Percentiles rank a stretch among this genome's conserved stretches.
Evolutionary conservation across 2,797 vertebrate genomes (phyloP).

Genomic region (Spinibarbus caldwelli): DNA sequence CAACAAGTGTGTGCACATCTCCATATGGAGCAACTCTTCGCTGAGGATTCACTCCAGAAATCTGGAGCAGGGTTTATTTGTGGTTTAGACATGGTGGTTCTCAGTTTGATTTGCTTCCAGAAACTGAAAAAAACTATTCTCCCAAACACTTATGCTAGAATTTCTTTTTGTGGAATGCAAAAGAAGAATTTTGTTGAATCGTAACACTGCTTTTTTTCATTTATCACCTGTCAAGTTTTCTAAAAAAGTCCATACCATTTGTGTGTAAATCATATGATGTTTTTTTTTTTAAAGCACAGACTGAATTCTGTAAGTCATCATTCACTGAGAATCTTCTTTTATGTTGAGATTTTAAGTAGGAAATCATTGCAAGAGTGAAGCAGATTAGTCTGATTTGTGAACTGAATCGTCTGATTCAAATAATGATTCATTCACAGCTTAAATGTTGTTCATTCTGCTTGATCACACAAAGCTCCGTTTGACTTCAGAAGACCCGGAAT

Average conservation of each 20-base stretch:
- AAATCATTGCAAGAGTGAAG: not conserved
- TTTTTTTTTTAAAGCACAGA: no score
- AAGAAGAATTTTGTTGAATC: not conserved
- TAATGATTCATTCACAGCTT: not conserved
- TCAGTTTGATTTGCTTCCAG: not conserved
- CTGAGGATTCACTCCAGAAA: not conserved
- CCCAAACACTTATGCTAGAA: not conserved
- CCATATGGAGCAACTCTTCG: not conserved
- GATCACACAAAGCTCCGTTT: not conserved
- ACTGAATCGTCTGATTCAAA: not conserved
- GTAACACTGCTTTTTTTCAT: not conserved
- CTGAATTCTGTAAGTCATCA: no score
- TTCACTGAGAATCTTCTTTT: not conserved
- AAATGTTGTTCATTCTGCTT: not conserved
- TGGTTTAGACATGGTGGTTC: not conserved
- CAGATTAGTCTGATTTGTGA: not conserved
- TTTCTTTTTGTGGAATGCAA: not conserved
- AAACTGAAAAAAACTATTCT: conserved; percentile 7
- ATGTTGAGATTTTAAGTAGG: no score
- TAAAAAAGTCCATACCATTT: no score
- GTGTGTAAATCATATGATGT: no score
- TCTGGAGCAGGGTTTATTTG: not conserved
- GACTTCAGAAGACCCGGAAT: not conserved
- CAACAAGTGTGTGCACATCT: conserved; percentile 26
- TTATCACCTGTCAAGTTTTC: not conserved